Base-by-base conservation (phyloP, 2,888 invertebrate species). In the Polietes domitor region DNA sequence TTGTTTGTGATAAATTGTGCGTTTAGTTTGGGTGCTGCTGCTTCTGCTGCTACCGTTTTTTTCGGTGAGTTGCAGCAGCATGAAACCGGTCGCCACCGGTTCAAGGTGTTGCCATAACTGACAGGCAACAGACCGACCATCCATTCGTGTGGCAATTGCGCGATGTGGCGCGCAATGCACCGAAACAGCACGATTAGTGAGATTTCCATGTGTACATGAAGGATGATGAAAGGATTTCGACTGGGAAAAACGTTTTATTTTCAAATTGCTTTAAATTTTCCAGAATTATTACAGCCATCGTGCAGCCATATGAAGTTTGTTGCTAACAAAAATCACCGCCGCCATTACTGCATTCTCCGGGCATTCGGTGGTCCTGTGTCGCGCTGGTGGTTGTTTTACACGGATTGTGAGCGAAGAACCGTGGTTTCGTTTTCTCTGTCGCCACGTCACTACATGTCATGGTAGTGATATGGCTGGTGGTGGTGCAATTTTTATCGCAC, bases 401-500 rank as follows among this genome's bases (percentile, higher is more conserved):
- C 47, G n/a, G 15, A n/a, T 47, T 47, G 47, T 26, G 58, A 19
- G 10, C 3, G 15, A 58, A 58, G 15, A 58, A 24, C 15, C 21
- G 26, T 26, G 58, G 58, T 58, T 58, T 58, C 26, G 7, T 21
- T 53, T 53, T 5, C 6, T 9, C 1, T 26, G 15, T 2, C 26
- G 15, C 58, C 58, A 26, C 58, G 6, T 3, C 58, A 15, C 10
- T 26, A 24, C 58, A 26, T 58, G 58, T 58, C 58, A 58, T 26
- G 24, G 58, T 26, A 10, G 26, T 58, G 26, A 19, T n/a, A 50
- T 41, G 41, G 50, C 2, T 53, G 21, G 53, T 53, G 53, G 24
- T 53, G 53, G 58, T 58, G 58, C 58, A 58, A 58, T 58, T 58
- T 58, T 58, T 58, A 58, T 24, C 53, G 10, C 19, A 19, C 21